Percentiles rank a stretch among this genome's conserved stretches.
Evolutionary conservation across 2,113 vertebrate genomes (phyloP).

Genomic region (Penelope pileata): DNA sequence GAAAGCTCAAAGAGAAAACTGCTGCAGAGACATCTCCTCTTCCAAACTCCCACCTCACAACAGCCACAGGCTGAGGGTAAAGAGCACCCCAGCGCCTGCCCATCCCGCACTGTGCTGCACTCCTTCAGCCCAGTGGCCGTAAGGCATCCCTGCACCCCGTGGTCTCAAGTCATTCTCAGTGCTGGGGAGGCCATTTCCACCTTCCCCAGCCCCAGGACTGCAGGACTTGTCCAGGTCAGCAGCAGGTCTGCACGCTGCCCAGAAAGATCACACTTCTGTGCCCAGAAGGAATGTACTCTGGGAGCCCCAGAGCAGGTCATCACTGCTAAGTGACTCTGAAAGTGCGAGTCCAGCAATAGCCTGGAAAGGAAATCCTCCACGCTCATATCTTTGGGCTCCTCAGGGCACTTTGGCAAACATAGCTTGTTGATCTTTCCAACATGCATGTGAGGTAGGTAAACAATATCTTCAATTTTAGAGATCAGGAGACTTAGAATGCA

Average conservation of each 20-base stretch:
- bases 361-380: neutral
- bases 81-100: neutral
- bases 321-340: neutral
- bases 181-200: neutral
- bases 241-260: neutral
- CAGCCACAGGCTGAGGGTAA: rapidly evolving
- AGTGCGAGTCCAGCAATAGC: neutral
- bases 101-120: neutral
- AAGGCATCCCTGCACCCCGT: neutral
- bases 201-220: neutral
- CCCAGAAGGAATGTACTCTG: no score
- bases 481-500: neutral
- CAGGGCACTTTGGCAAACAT: neutral
- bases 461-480: neutral
- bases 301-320: neutral
- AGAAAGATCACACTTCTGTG: neutral
- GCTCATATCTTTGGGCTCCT: neutral
- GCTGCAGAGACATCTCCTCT: neutral
- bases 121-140: rapidly evolving
- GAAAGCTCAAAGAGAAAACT: neutral
- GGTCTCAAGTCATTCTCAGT: neutral
- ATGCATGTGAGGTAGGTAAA: neutral
- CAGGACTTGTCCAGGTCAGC: neutral
- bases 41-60: neutral
- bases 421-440: neutral